Conservation (phyloP, 2,113 vertebrate species). For the Ictalurus furcatus region DNA sequence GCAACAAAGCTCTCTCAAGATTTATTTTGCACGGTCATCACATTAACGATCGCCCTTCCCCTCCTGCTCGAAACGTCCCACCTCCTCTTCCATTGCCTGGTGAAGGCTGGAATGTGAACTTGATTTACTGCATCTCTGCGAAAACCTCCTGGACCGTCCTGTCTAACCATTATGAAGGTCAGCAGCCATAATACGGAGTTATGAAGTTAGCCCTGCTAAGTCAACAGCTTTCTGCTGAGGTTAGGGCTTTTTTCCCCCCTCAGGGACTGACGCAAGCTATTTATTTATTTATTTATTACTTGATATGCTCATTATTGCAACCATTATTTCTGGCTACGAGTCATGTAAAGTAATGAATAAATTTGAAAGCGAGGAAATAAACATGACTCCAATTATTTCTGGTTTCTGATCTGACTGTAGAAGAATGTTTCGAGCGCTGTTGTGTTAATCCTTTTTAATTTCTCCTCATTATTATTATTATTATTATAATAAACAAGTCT, state of each 20-base stretch:
- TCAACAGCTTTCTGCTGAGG: background rate
- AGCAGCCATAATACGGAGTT: background rate
- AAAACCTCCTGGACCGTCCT: background rate
- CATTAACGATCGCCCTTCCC: background rate
- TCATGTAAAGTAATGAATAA: background rate
- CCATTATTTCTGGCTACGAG: background rate
- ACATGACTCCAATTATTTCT: background rate
- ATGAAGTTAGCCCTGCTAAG: background rate
- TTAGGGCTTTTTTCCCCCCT: background rate
- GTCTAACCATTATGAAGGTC: background rate
- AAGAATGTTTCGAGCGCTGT: constrained; percentile 37
- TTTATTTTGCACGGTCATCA: background rate
- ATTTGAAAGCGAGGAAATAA: background rate
- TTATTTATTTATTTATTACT: background rate
- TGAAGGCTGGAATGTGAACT: background rate
- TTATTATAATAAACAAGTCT: constrained; percentile 30
- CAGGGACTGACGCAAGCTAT: background rate
- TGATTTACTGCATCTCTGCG: background rate
- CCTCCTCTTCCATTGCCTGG: background rate
- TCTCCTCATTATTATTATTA: constrained; percentile 18
- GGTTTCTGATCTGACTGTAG: constrained; percentile 7
- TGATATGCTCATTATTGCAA: background rate
- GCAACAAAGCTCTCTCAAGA: background rate
- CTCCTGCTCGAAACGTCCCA: background rate
- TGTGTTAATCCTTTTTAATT: constrained; percentile 58